Percentiles rank a stretch among this genome's conserved stretches.
Conservation (phyloP, 2,888 invertebrate species). For the Pandemis corylana region DNA sequence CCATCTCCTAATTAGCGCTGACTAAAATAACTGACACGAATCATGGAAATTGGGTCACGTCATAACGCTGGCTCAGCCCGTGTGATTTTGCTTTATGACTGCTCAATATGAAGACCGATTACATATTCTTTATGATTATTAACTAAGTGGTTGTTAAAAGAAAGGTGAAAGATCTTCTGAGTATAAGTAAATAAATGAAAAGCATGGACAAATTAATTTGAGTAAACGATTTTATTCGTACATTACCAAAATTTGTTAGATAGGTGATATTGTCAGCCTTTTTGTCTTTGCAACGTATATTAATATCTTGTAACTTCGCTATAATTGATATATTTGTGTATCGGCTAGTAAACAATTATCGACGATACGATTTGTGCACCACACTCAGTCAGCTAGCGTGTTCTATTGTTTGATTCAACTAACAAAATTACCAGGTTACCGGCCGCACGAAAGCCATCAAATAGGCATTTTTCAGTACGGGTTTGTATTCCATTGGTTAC, state of each 20-base stretch:
- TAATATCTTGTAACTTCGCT: too few relatives aligned
- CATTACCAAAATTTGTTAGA: too few relatives aligned
- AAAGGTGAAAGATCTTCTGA: too few relatives aligned
- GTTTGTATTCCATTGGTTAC: conserved; percentile 2
- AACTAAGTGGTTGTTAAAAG: background rate
- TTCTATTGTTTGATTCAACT: background rate
- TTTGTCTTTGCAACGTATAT: too few relatives aligned
- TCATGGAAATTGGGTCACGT: conserved; percentile 17
- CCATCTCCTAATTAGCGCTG: conserved; percentile 19
- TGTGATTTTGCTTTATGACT: background rate
- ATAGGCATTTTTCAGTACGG: background rate
- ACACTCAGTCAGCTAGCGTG: too few relatives aligned
- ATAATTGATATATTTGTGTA: too few relatives aligned
- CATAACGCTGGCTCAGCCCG: background rate
- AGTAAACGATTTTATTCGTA: too few relatives aligned
- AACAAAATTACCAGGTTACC: background rate
- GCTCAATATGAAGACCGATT: background rate
- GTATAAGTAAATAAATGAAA: too few relatives aligned
- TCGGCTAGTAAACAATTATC: too few relatives aligned
- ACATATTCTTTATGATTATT: background rate
- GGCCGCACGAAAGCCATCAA: background rate
- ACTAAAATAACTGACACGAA: conserved; percentile 19
- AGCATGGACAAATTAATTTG: too few relatives aligned
- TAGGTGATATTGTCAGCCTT: too few relatives aligned
- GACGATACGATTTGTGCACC: too few relatives aligned